These are phyloP conservation scores for Pitta sordida DNA, from an alignment of 2,113 vertebrate species.

Conservation along the genomic window DNA sequence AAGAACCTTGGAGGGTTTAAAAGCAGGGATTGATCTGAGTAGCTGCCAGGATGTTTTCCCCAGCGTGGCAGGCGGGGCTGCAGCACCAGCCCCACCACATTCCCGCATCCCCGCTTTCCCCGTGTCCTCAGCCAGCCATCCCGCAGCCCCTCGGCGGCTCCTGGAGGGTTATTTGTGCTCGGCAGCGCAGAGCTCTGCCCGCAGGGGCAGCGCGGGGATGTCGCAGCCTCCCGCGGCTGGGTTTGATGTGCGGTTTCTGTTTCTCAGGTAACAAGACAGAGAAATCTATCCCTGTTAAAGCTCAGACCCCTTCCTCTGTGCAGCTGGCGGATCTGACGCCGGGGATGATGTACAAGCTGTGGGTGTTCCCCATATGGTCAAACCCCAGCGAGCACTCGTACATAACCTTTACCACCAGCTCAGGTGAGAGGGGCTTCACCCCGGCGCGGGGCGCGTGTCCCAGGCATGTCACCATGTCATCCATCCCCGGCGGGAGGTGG, in stretches of 20 bases:
- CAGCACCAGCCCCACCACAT: not conserved
- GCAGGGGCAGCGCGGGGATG: not conserved
- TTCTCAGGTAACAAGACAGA: slow-evolving; percentile 88
- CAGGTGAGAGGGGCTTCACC: slow-evolving; percentile 88
- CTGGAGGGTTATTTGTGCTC: not conserved
- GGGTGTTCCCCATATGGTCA: slow-evolving; percentile 91
- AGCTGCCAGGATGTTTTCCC: not conserved
- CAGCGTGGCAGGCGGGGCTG: not conserved
- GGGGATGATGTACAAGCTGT: slow-evolving; percentile 90
- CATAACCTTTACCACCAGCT: slow-evolving; percentile 92
- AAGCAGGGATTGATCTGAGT: not conserved
- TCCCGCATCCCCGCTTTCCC: not conserved
- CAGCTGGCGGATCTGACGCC: slow-evolving; percentile 88
- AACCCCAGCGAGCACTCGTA: slow-evolving; percentile 84
- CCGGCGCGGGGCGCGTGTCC: not conserved
- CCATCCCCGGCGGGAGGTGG: slow-evolving; percentile 3
- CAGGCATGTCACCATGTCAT: slow-evolving; percentile 30
- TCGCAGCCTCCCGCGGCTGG: not conserved
- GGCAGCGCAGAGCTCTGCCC: not conserved
- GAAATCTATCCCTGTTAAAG: slow-evolving; percentile 83
- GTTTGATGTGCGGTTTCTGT: slow-evolving; percentile 79
- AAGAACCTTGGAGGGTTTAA: not conserved
- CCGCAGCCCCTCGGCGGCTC: not conserved
- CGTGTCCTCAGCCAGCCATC: not conserved
- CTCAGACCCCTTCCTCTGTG: slow-evolving; percentile 79